phyloP scores from a whole-genome alignment of 2,113 vertebrate genomes.

The Heterochromis multidens region DNA sequence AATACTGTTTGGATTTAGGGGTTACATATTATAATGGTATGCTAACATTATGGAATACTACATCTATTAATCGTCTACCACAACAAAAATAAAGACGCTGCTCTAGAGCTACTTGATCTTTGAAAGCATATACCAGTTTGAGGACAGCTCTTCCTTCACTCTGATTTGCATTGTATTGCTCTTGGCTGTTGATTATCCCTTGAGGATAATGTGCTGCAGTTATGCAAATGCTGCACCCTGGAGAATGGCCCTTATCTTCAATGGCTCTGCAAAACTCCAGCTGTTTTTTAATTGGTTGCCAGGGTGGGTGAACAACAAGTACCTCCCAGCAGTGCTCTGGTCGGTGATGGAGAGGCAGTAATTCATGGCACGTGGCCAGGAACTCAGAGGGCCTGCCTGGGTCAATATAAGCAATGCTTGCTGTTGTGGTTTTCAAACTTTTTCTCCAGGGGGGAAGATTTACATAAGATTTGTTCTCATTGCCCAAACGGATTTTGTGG shows the following conservation, averaged over 20 bases:
- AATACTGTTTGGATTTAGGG: not conserved
- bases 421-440: slow-evolving; percentile 44
- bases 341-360: slow-evolving; percentile 56
- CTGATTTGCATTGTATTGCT: slow-evolving; percentile 31
- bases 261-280: slow-evolving; percentile 69
- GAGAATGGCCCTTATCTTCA: slow-evolving; percentile 69
- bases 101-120: slow-evolving; percentile 31
- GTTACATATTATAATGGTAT: not conserved
- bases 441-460: slow-evolving; percentile 21
- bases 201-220: slow-evolving; percentile 55
- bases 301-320: slow-evolving; percentile 64
- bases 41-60: not conserved
- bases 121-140: slow-evolving; percentile 9
- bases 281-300: slow-evolving; percentile 70
- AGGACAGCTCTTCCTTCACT: slow-evolving; percentile 27
- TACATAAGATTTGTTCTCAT: slow-evolving; percentile 33
- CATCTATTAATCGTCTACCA: not conserved
- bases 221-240: slow-evolving; percentile 56
- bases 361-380: slow-evolving; percentile 58
- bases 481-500: slow-evolving; percentile 27
- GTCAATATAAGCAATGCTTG: slow-evolving; percentile 53
- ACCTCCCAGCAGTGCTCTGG: slow-evolving; percentile 56
- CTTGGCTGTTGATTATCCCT: slow-evolving; percentile 53
- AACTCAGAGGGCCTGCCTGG: slow-evolving; percentile 27
- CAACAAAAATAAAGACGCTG: not conserved